A percentile compares a stretch with the other conserved stretches of the same genome.
Evolutionary conservation across 2,113 vertebrate genomes (phyloP).

Genomic region (Cygnus atratus): DNA sequence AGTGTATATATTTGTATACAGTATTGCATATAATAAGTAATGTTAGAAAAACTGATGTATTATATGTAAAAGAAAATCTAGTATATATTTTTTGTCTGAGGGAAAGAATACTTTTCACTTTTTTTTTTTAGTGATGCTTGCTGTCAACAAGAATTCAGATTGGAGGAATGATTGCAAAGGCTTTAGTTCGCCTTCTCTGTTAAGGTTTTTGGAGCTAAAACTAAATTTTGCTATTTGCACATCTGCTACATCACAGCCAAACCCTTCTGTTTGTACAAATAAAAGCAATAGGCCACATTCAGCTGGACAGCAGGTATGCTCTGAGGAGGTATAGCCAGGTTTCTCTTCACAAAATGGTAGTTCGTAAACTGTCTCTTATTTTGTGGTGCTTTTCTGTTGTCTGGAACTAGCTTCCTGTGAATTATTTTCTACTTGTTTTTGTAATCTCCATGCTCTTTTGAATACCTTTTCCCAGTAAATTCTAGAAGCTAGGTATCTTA

Average conservation of each 20-base stretch:
- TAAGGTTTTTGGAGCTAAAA: not conserved
- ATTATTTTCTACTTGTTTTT: not conserved
- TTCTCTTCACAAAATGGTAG: not conserved
- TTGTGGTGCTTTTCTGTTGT: not conserved
- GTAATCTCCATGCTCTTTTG: not conserved
- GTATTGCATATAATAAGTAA: not conserved
- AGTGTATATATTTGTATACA: not conserved
- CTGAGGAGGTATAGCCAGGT: not conserved
- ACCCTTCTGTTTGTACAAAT: not conserved
- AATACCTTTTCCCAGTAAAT: not conserved
- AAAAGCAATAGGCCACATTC: not conserved
- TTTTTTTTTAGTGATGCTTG: not conserved
- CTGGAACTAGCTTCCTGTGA: not conserved
- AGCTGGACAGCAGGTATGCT: not conserved
- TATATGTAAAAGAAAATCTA: not conserved
- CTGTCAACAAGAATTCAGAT: not conserved
- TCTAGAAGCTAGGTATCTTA: not conserved
- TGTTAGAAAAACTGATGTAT: not conserved
- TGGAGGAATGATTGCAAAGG: not conserved
- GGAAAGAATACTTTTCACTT: not conserved
- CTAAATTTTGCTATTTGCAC: not conserved
- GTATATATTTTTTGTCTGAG: not conserved
- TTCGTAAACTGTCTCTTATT: not conserved
- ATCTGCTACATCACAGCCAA: not conserved
- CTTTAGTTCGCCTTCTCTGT: not conserved